Evolutionary conservation across 2,797 vertebrate species (phyloP).

Genomic region (Cyclopterus lumpus): DNA sequence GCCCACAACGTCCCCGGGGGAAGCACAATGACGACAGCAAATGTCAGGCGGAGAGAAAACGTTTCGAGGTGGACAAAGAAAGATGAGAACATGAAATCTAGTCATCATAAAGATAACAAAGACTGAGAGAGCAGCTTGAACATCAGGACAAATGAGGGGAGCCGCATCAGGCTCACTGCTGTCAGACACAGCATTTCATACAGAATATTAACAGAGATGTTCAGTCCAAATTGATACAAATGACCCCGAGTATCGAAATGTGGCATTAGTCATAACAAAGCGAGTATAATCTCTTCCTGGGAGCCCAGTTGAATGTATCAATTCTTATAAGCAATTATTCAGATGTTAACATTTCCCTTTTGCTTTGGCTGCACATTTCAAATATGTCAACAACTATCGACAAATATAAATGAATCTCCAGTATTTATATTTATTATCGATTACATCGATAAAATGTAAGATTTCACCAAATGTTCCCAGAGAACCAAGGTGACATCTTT

Average conservation of each 20-base stretch:
- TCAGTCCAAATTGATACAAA: not conserved
- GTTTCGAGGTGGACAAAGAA: slow-evolving; percentile 36
- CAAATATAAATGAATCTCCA: not conserved
- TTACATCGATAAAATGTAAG: too few relatives aligned
- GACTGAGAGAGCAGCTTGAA: slow-evolving; percentile 13
- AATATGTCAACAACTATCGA: not conserved
- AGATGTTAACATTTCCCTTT: not conserved
- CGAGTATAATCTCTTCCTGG: too few relatives aligned
- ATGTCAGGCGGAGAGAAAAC: slow-evolving; percentile 44
- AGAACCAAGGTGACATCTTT: not conserved
- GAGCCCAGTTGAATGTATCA: too few relatives aligned
- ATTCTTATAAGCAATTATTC: not conserved
- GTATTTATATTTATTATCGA: not conserved
- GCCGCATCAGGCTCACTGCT: slow-evolving; percentile 9
- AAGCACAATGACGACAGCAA: slow-evolving; percentile 64
- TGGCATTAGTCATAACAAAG: not conserved
- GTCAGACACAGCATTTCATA: slow-evolving; percentile 5
- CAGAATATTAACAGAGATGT: not conserved
- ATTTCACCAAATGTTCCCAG: too few relatives aligned
- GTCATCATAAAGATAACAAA: slow-evolving; percentile 16
- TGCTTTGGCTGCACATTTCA: not conserved
- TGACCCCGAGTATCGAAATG: not conserved
- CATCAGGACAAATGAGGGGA: slow-evolving; percentile 11
- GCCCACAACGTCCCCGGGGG: slow-evolving; percentile 62
- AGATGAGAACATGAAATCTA: slow-evolving; percentile 19